phyloP scores from a whole-genome alignment of 2,113 vertebrate genomes.

The Ondatra zibethicus region DNA sequence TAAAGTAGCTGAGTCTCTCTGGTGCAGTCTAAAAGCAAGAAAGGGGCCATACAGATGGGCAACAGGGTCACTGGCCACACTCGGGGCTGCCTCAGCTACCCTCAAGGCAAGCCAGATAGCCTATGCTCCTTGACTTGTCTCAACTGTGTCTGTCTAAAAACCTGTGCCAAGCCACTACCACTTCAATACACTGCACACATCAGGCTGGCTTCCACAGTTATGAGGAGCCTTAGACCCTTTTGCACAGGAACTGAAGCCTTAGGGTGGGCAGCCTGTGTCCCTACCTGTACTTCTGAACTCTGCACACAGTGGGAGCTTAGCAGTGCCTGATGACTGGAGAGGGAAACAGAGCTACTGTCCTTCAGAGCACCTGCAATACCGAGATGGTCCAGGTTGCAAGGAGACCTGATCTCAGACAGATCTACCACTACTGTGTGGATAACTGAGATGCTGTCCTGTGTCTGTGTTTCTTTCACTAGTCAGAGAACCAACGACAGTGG shows the following conservation, averaged over 20 bases:
- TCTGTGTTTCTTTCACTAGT: neutral
- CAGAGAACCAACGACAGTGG: neutral
- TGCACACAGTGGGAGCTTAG: neutral
- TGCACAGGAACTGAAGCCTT: neutral
- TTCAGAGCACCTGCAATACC: neutral
- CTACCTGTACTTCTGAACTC: neutral
- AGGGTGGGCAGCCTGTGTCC: neutral
- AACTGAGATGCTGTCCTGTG: neutral
- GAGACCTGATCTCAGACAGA: neutral
- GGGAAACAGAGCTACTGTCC: neutral
- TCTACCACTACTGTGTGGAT: neutral
- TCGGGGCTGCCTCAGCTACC: neutral
- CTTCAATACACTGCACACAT: neutral
- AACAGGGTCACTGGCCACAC: neutral
- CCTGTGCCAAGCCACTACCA: rapidly evolving
- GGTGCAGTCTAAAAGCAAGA: neutral
- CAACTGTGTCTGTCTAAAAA: neutral
- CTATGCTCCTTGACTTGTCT: neutral
- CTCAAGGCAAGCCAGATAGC: neutral
- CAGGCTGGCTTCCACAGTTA: neutral
- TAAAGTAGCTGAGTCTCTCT: neutral
- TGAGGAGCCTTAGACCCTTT: neutral
- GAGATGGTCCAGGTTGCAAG: neutral
- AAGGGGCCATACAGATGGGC: neutral
- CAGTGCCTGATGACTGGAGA: neutral